phyloP scores from a whole-genome alignment of 2,888 invertebrate genomes.

The Serrognathus titanus region DNA sequence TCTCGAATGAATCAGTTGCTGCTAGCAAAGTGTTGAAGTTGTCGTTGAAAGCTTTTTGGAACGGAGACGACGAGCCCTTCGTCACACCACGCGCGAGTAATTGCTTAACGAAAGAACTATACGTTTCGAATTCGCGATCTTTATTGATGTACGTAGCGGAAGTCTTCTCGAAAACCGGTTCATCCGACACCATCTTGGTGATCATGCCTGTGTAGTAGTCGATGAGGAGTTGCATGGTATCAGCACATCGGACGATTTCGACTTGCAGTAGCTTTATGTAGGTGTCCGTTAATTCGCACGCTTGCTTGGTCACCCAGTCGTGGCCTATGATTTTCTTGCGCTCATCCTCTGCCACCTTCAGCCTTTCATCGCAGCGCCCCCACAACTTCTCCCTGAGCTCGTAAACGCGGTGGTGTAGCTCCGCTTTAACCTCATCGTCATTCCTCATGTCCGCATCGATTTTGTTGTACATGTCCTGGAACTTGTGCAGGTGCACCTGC shows the following conservation, averaged over 20 bases:
- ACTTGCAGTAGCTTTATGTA: constrained; percentile 57
- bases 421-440: constrained; percentile 57
- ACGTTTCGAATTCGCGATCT: constrained; percentile 11
- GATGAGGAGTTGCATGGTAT: constrained; percentile 46
- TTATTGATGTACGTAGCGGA: neutral
- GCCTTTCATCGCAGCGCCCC: constrained; percentile 57
- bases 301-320: constrained; percentile 57
- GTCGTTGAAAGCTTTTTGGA: constrained; percentile 19
- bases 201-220: constrained; percentile 49
- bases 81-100: constrained; percentile 5
- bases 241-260: constrained; percentile 58
- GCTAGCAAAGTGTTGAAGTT: constrained; percentile 40
- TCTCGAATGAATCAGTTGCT: constrained; percentile 37
- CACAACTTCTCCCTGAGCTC: constrained; percentile 50
- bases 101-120: constrained; percentile 1
- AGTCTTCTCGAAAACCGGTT: constrained; percentile 22
- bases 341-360: constrained; percentile 54
- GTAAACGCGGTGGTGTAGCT: constrained; percentile 53
- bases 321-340: constrained; percentile 53
- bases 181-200: constrained; percentile 50
- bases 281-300: constrained; percentile 54
- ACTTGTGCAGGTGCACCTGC: constrained; percentile 55
- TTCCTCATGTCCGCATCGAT: constrained; percentile 58
- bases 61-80: constrained; percentile 11
- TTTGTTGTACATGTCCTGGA: constrained; percentile 60